These are phyloP conservation scores for Choloepus hoffmanni DNA, from an alignment of 2,113 vertebrate genomes.

Conservation along the genomic window DNA sequence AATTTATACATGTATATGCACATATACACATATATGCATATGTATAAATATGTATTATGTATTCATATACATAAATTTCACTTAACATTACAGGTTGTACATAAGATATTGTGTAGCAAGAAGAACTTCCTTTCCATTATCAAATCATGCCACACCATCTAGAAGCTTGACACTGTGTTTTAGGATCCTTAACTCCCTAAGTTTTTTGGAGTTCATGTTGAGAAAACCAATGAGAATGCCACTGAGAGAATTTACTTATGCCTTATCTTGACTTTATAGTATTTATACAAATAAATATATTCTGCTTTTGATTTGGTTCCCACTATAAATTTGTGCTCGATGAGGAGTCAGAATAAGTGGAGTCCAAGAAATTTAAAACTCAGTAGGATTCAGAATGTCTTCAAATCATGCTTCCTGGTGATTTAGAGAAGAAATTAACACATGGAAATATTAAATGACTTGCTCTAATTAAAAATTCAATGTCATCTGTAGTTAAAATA, in stretches of 20 bases:
- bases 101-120: background rate
- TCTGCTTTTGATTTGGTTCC: background rate
- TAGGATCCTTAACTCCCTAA: background rate
- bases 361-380: background rate
- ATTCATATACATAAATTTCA: background rate
- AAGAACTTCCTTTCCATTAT: background rate
- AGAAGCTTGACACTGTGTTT: background rate
- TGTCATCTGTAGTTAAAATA: background rate
- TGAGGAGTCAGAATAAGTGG: background rate
- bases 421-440: background rate
- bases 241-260: background rate
- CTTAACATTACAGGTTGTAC: background rate
- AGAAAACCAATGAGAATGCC: background rate
- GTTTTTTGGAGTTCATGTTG: background rate
- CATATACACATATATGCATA: too few relatives aligned
- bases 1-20: too few relatives aligned
- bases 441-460: background rate
- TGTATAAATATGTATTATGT: too few relatives aligned
- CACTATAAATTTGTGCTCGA: background rate
- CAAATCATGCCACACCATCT: background rate
- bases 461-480: background rate
- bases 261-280: background rate
- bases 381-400: background rate
- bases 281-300: background rate
- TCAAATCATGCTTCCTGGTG: background rate